These are phyloP conservation scores for Drosophila subquinaria DNA, from an alignment of 2,888 invertebrate species.

Conservation along the genomic window DNA sequence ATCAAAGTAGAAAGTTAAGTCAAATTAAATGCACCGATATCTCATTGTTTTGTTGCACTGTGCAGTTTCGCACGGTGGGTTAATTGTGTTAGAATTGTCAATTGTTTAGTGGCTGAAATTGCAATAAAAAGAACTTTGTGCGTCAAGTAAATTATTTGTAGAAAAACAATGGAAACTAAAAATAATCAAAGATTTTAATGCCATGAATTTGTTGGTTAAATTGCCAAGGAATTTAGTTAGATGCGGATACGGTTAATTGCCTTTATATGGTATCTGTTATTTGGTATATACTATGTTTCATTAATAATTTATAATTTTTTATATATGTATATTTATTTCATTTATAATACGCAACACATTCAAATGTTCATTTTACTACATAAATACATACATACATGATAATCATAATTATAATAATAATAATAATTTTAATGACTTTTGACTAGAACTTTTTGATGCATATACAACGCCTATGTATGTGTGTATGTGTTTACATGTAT, in stretches of 20 bases:
- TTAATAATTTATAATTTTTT: conserved; percentile 35
- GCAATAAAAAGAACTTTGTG: conserved; percentile 32
- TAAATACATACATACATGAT: conserved; percentile 75
- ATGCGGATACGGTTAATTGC: conserved; percentile 27
- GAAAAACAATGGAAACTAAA: conserved; percentile 7
- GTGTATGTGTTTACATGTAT: conserved; percentile 25
- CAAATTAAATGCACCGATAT: conserved; percentile 76
- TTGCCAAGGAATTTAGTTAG: conserved; percentile 13
- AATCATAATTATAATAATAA: conserved; percentile 57
- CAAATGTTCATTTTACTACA: conserved; percentile 74
- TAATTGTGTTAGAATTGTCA: conserved; percentile 48
- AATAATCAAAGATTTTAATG: conserved; percentile 2
- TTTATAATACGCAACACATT: conserved; percentile 77
- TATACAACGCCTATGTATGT: conserved; percentile 24
- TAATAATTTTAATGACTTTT: conserved; percentile 61
- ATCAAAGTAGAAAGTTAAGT: conserved; percentile 44
- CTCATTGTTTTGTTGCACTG: conserved; percentile 57
- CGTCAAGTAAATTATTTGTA: conserved; percentile 22
- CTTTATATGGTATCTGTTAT: conserved; percentile 42
- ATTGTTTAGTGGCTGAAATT: conserved; percentile 33
- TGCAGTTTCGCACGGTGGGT: conserved; percentile 74
- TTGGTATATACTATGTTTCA: conserved; percentile 10
- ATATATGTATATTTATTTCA: conserved; percentile 45
- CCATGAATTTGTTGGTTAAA: conserved; percentile 5
- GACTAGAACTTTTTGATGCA: conserved; percentile 31